Base-by-base conservation (phyloP, 2,113 vertebrate genomes). In the Speoplatyrhinus poulsoni region DNA sequence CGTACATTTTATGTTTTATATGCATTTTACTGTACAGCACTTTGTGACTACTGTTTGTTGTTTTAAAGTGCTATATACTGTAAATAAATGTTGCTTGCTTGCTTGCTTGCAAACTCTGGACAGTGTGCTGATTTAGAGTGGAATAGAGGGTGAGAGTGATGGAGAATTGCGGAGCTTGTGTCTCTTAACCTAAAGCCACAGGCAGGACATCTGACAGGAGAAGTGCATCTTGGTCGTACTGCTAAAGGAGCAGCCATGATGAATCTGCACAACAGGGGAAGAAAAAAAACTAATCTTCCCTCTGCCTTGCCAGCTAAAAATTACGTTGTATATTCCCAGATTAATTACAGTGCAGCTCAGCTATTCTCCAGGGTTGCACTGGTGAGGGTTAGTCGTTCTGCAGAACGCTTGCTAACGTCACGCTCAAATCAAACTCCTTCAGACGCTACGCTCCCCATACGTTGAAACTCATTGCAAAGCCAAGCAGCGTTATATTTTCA, bases 161-260 rank as follows among this genome's bases (percentile, higher is more conserved):
- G 66, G 63, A 16, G 58, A 72, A 65, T 17, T 70, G 47, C n/a
- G 63, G 75, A 19, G 19, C 19, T 19, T 19, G 19, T 19, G 19
- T 19, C 19, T 77, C 79, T 81, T 81, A 75, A 69, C 70, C 70
- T 5, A 2, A 36, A 17, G 55, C 67, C 46, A 72, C 56, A 53
- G 32, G 60, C 54, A 48, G 63, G 66, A 60, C 46, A 46, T 64
- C 63, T 3, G 0, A 53, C 32, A 64, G 78, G 62, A 50, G 36
- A 46, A 15, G 71, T 65, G 86, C 82, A 87, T 82, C 82, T 86
- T 84, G 75, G 78, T 55, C 8, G 0, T 9, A 10, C 46, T 49
- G 75, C 59, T 53, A 13, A n/a, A 70, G 48, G 79, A 62, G 36
- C 13, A 3, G 26, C 46, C 6, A 58, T 63, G 79, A 76, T 80